These are phyloP conservation scores for Papilio demoleus DNA, from an alignment of 2,888 invertebrate genomes.

Conservation along the genomic window DNA sequence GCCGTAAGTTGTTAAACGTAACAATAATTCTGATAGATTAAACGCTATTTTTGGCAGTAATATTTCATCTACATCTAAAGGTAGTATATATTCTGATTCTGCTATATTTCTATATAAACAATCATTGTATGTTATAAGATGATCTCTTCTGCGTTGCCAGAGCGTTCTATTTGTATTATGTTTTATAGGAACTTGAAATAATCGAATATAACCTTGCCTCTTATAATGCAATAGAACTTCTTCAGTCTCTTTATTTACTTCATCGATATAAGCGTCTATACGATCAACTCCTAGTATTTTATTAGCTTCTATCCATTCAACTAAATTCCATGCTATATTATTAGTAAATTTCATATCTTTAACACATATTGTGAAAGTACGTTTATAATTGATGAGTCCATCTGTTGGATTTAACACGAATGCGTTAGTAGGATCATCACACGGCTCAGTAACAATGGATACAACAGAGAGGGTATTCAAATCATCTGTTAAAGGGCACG, in stretches of 20 bases:
- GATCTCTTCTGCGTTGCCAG: constrained; percentile 88
- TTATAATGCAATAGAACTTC: constrained; percentile 84
- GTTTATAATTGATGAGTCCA: constrained; percentile 50
- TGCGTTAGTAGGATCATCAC: constrained; percentile 73
- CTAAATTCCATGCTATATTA: constrained; percentile 84
- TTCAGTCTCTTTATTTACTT: constrained; percentile 80
- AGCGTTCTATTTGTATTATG: constrained; percentile 64
- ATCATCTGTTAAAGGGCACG: constrained; percentile 84
- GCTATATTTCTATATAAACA: constrained; percentile 89
- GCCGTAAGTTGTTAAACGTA: constrained; percentile 69
- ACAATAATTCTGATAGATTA: constrained; percentile 84
- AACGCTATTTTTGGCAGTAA: constrained; percentile 85
- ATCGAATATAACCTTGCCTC: constrained; percentile 72
- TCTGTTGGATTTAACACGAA: constrained; percentile 60
- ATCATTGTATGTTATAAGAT: constrained; percentile 90
- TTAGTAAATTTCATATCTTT: constrained; percentile 87
- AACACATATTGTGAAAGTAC: constrained; percentile 87
- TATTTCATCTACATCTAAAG: constrained; percentile 89
- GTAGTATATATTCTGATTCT: constrained; percentile 85
- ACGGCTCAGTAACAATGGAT: constrained; percentile 79
- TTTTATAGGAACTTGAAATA: constrained; percentile 82
- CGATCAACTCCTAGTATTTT: constrained; percentile 86
- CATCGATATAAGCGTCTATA: constrained; percentile 86
- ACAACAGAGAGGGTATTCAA: constrained; percentile 68
- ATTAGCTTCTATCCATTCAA: constrained; percentile 89